Conservation (phyloP, 2,113 vertebrate genomes). For the Austrofundulus limnaeus region DNA sequence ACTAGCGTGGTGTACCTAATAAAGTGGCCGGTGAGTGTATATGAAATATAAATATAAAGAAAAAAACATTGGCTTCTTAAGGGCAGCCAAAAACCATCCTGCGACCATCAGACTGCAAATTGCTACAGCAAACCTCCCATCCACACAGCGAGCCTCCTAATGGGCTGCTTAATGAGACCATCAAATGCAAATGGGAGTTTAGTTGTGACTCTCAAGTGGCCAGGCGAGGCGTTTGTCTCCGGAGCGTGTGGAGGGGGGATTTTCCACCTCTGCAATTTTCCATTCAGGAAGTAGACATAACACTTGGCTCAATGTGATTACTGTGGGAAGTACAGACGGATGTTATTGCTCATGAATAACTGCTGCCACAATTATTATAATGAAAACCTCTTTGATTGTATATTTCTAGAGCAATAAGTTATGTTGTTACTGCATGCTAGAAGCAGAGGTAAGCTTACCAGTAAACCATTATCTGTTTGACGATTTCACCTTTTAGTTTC, state of each 20-base stretch:
- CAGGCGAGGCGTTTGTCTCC: conserved; percentile 35
- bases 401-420: background rate
- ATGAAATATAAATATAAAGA: conserved; percentile 35
- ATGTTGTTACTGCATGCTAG: conserved; percentile 8
- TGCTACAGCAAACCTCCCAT: conserved; percentile 27
- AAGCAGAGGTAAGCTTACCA: conserved; percentile 18
- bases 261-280: conserved; percentile 57
- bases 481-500: too few species aligned
- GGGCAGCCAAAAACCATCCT: conserved; percentile 20
- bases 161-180: conserved; percentile 56
- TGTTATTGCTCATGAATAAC: conserved; percentile 26
- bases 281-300: conserved; percentile 37
- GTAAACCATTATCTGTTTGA: conserved; percentile 38
- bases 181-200: conserved; percentile 59
- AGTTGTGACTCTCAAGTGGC: conserved; percentile 44
- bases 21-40: too few species aligned
- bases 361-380: conserved; percentile 11
- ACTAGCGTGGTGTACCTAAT: too few species aligned
- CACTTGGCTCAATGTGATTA: conserved; percentile 30
- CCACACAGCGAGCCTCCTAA: conserved; percentile 32
- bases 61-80: conserved; percentile 26
- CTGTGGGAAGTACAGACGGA: conserved; percentile 25
- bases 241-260: conserved; percentile 42
- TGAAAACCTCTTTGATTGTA: conserved; percentile 2
- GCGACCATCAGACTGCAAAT: conserved; percentile 37